Percentiles rank a stretch among this genome's conserved stretches.
Conservation (phyloP, 2,113 vertebrate genomes). For the Thalassoma bifasciatum region DNA sequence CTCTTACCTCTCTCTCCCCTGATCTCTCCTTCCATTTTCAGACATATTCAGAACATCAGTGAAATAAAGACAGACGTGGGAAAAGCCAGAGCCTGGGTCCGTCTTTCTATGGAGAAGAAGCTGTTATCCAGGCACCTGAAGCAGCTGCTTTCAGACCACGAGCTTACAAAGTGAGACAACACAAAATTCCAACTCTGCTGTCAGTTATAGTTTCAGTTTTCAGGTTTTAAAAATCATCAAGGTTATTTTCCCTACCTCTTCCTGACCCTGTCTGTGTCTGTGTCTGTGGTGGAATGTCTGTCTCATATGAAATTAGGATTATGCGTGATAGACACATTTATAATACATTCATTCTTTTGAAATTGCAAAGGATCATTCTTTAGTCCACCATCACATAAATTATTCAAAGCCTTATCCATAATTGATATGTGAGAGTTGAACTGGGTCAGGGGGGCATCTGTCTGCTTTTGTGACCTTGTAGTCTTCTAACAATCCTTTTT, state of each 20-base stretch:
- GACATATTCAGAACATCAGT: slow-evolving; percentile 97
- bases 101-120: slow-evolving; percentile 99
- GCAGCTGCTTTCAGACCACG: slow-evolving; percentile 95
- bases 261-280: slow-evolving; percentile 26
- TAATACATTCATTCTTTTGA: slow-evolving; percentile 67
- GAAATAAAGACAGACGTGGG: slow-evolving; percentile 99
- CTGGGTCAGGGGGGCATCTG: slow-evolving; percentile 69
- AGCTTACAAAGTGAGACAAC: slow-evolving; percentile 93
- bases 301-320: slow-evolving; percentile 46
- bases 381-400: slow-evolving; percentile 70
- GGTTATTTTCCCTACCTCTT: not conserved
- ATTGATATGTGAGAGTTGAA: slow-evolving; percentile 76
- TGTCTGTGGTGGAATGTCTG: slow-evolving; percentile 55
- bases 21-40: slow-evolving; percentile 56
- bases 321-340: slow-evolving; percentile 56
- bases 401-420: slow-evolving; percentile 75
- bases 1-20: not conserved
- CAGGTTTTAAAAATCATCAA: not conserved
- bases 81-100: slow-evolving; percentile 97
- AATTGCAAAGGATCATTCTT: slow-evolving; percentile 59
- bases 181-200: not conserved
- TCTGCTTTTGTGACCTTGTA: slow-evolving; percentile 53
- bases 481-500: not conserved
- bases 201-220: not conserved
- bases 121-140: slow-evolving; percentile 97